Evolutionary conservation across 2,113 vertebrate genomes (phyloP), one percentile per base, ranked within the genome.

Genomic region (Grammomys surdaster): DNA sequence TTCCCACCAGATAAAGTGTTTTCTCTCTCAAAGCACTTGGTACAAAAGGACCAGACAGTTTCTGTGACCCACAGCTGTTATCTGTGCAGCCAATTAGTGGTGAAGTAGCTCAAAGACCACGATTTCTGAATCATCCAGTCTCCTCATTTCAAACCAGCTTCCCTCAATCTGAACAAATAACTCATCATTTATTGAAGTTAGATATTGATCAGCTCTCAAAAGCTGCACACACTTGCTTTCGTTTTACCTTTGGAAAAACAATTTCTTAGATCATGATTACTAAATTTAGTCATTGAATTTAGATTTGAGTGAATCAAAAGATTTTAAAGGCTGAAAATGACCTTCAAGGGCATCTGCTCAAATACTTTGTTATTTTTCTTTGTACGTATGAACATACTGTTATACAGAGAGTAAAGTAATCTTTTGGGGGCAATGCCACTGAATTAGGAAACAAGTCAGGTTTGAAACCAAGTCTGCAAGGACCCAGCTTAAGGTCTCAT

Each of bases 131-230:
- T 82, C 60, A 72, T 19, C 33, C 26, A 43, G 6, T 60, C 89
- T 87, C 33, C 22, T 86, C 90, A 87, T 78, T 95, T 70, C 46
- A 89, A 88, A 22, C 20, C 36, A 48, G n/a, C 20, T 73, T 93
- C n/a, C 46, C 69, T 91, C 51, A 48, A 20, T 87, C 60, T 48
- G 63, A 96, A 93, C n/a, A 87, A 95, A 82, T 77, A 86, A 58
- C 93, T 93, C 84, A 82, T 76, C 93, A 93, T 93, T 96, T 95
- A 95, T 77, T 93, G 84, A 96, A 93, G 80, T 54, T 93, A 48
- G n/a, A 20, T 96, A 91, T 92, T 94, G 95, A 96, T 95, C 72
- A 96, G 36, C 88, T 90, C 85, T 95, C 26, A 19, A 87, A 89
- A 90, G 56, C 14, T 22, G 28, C n/a, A 63, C 58, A 43, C 20